Base-by-base conservation (phyloP, 2,113 vertebrate genomes). In the Actenoides hombroni region DNA sequence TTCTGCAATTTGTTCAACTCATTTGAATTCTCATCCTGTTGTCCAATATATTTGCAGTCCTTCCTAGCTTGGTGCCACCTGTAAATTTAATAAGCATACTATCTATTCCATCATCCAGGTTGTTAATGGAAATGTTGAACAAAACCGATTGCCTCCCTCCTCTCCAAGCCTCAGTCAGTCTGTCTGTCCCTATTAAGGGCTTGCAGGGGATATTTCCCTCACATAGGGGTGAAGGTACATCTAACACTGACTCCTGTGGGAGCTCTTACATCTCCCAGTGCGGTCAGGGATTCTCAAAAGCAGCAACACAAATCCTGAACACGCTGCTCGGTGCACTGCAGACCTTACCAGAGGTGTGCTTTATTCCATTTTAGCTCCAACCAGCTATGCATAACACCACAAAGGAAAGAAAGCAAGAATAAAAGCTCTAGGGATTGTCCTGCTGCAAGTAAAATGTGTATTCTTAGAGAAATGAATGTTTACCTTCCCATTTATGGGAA, bases 381-480 rank as follows among this genome's bases (percentile, higher is more conserved):
- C 49, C 83, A 86, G 73, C 88, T 76, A 31, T 11, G 42, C 60
- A 5, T 6, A 53, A 83, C 53, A 53, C 33, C 63, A 73, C 42
- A 26, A 74, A 85, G 29, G 33, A 40, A 92, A 40, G 37, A 60
- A 70, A 40, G 33, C 20, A 65, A 23, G 60, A 48, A 79, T 3
- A 51, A 92, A 84, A 46, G 31, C 88, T 65, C 69, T 29, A 46
- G 77, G 77, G 91, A 91, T 31, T 76, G 77, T 65, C 59, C 81
- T 0, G 0, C 49, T 85, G 69, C 67, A 93, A 69, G 80, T n/a
- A 73, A 84, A 79, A 73, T 48, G 42, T 84, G 77, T 59, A 18
- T 88, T 86, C 76, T 57, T 63, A 88, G 88, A 94, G 61, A 93
- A 96, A 96, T 57, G 19, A 77, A 94, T 95, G 81, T 94, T 97